Evolutionary conservation across 2,888 invertebrate genomes (phyloP), one percentile per base, ranked within the genome.

Genomic region (Subacronicta megacephala): DNA sequence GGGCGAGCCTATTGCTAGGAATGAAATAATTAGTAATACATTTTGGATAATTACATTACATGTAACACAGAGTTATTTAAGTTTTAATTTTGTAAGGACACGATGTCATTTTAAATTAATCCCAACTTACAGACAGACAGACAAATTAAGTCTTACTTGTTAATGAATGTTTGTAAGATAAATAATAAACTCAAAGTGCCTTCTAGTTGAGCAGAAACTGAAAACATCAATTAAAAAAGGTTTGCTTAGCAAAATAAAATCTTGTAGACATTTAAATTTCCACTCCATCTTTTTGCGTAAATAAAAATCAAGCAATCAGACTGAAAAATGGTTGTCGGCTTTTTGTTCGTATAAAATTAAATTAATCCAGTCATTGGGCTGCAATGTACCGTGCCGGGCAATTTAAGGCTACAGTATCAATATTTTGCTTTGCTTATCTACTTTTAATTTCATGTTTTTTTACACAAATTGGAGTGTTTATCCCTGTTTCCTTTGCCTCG

Each of bases 321-420:
- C 47, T 47, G 51, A 54, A 66, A 66, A 60, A 57, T 51, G 29
- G 29, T 26, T 47, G 58, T 33, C 35, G 49, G 41, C 13, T 54
- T 59, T 63, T 64, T 63, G 57, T 67, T 58, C 58, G 58, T 43
- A 26, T 54, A 59, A 68, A 68, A 68, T 68, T 56, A 72, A 75
- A 72, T 75, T 55, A 64, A 68, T 63, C 67, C 75, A 66, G 47
- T 47, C 63, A 61, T 53, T 64, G 65, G 64, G 61, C 13, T 41
- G 46, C 57, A 66, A 72, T 66, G 62, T 62, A 57, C 51, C 72
- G 58, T 57, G 47, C 9, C 26, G 13, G 51, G 16, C 62, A 72
- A 75, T 72, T 67, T 61, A 66, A 58, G 41, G 57, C 31, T 50
- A 45, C 56, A 47, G 41, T 52, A 41, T 50, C 50, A 62, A 62